Base-by-base conservation (phyloP, 2,113 vertebrate genomes). In the Pygoscelis adeliae region DNA sequence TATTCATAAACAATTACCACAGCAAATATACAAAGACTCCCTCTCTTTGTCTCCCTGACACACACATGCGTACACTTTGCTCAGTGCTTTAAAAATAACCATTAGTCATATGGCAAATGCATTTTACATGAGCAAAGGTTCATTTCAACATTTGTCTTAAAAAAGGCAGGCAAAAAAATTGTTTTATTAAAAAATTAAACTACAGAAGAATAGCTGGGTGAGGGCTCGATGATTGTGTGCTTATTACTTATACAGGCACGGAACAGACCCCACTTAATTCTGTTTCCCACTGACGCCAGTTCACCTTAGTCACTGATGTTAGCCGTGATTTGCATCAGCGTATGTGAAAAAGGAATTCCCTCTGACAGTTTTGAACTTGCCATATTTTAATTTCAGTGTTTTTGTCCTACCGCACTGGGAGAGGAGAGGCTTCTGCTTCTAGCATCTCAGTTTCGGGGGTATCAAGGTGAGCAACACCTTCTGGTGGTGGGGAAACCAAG, bases 321-420 rank as follows among this genome's bases (percentile, higher is more conserved):
- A 87, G 91, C 55, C 38, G 25, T 70, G 78, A 93, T 95, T 96
- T 95, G 91, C 95, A 95, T 87, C 71, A 73, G 66, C 0, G 0
- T 53, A 36, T 81, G 87, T 30, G 59, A 83, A 88, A 95, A 88
- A 88, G 71, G 91, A 91, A 95, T 94, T 91, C 84, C 79, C 59
- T 96, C 74, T 42, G 53, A 95, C 93, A 94, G 55, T 93, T 97
- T 96, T 70, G 62, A 95, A 95, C 95, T 95, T 95, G 89, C 70
- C 70, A 8, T 53, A 29, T 72, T 96, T 85, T 94, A 96, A 96
- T 96, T 89, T 80, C 32, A 63, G 42, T 42, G 32, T 1, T 65
- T 94, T 82, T 80, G 25, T 50, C 62, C 67, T 83, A 66, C 80
- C 1, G 4, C 14, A 15, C 17, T 71, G 69, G 50, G 46, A 93